Evolutionary conservation across 2,113 vertebrate genomes (phyloP), one percentile per base, ranked within the genome.

Genomic region (Corythornis madagascariensis): DNA sequence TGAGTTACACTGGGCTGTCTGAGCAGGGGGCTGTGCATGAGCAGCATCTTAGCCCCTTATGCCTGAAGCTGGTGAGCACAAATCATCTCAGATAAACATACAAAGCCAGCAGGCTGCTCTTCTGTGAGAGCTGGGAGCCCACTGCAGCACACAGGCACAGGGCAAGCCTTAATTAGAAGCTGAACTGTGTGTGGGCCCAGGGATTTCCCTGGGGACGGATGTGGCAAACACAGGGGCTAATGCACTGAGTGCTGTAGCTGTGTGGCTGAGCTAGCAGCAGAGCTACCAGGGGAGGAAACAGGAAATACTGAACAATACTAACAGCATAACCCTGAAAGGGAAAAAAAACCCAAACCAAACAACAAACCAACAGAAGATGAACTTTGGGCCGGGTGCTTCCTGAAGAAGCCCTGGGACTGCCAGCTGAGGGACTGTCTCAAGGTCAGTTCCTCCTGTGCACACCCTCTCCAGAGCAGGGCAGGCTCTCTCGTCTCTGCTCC

Each of bases 121-220:
- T 59, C 8, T n/a, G 57, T 40, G 83, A 73, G 64, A 45, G 20
- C 67, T 9, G 17, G 55, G 64, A 83, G 25, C 75, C 47, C 3
- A 1, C 72, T 0, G 8, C 75, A 42, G 76, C 74, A 78, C 69
- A 17, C 56, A 69, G 69, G 29, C 8, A 1, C 69, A 31, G 0
- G 0, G 65, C 56, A 42, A 72, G 33, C 76, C 48, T 52, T 33
- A 67, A 45, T 83, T 74, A 95, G 90, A 63, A 90, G 69, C 72
- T 75, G 60, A 95, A 8, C 43, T 76, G 83, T 6, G 3, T 84
- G 88, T 20, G 69, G 88, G 79, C 85, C 52, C 82, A 91, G 95
- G 94, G 95, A 90, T 95, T 96, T 94, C 95, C 93, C 95, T 95
- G 80, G 90, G 90, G 94, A 92, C 80, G 86, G 93, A 96, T 96